Conservation (phyloP, 1,140 invertebrate species). For the Zaprionus kolodkinae region DNA sequence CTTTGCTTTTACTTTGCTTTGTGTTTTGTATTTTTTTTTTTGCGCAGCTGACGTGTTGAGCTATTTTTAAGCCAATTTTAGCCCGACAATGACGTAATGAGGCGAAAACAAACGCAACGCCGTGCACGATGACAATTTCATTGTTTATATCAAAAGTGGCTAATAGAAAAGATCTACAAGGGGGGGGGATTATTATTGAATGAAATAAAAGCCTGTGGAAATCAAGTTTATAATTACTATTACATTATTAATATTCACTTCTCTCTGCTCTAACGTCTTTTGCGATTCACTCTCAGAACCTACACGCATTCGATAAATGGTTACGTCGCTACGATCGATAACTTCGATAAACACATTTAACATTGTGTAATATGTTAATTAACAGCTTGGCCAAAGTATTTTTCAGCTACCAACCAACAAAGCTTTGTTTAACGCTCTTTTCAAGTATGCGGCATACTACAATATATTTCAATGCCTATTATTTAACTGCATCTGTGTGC, state of each 20-base stretch:
- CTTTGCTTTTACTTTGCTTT: conserved; percentile 46
- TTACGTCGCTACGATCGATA: neutral
- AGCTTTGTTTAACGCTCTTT: conserved; percentile 29
- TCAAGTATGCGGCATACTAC: conserved; percentile 21
- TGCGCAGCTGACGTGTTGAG: conserved; percentile 74
- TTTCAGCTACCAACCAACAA: neutral
- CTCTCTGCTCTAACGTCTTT: too few relatives aligned
- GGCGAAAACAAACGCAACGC: conserved; percentile 49
- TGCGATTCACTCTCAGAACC: too few relatives aligned
- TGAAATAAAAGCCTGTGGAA: neutral
- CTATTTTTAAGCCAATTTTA: conserved; percentile 78
- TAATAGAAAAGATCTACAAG: conserved; percentile 13
- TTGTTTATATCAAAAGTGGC: conserved; percentile 74
- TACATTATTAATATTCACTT: neutral
- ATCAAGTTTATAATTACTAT: neutral
- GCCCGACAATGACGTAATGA: conserved; percentile 76
- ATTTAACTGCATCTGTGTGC: conserved; percentile 41
- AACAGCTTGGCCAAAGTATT: neutral
- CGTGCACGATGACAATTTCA: conserved; percentile 60
- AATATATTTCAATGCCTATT: conserved; percentile 20
- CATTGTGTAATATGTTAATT: conserved; percentile 3
- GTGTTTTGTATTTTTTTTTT: neutral
- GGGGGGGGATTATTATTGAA: conserved; percentile 7
- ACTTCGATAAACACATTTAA: neutral
- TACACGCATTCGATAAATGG: neutral